A percentile compares a stretch with the other conserved stretches of the same genome.
Evolutionary conservation across 2,888 invertebrate genomes (phyloP).

Genomic region (Sphaerophoria taeniata): DNA sequence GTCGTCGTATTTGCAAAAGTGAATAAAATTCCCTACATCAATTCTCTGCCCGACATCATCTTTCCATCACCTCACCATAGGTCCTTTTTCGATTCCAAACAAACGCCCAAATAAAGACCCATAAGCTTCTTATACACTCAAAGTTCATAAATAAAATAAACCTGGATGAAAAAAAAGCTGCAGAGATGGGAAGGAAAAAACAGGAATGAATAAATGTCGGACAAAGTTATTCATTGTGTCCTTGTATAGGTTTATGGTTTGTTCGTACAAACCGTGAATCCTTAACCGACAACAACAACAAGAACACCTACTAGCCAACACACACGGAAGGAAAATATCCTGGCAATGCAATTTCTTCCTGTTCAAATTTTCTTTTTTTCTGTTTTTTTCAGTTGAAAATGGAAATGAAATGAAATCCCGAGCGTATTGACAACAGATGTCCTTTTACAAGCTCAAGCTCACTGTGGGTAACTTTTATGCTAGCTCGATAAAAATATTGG

Average conservation of each 20-base stretch:
- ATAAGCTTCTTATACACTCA: slow-evolving; percentile 58
- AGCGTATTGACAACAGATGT: slow-evolving; percentile 50
- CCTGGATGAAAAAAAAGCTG: not conserved
- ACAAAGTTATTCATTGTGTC: slow-evolving; percentile 43
- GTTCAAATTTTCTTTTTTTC: slow-evolving; percentile 45
- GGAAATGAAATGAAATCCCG: slow-evolving; percentile 36
- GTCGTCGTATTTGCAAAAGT: slow-evolving; percentile 56
- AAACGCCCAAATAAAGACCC: slow-evolving; percentile 55
- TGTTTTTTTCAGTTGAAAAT: slow-evolving; percentile 44
- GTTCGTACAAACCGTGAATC: too few species aligned
- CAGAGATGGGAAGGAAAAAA: not conserved
- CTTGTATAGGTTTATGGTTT: not conserved
- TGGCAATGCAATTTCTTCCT: slow-evolving; percentile 55
- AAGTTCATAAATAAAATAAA: slow-evolving; percentile 48
- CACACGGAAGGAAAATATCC: slow-evolving; percentile 36
- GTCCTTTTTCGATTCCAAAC: not conserved
- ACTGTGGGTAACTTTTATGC: not conserved
- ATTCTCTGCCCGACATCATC: slow-evolving; percentile 34
- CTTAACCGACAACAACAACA: too few species aligned
- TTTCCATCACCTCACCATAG: not conserved
- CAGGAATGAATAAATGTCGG: slow-evolving; percentile 35
- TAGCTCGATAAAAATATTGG: slow-evolving; percentile 31
- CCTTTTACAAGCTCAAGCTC: not conserved
- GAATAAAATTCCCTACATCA: slow-evolving; percentile 66
- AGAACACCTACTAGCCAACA: not conserved